Evolutionary conservation across 1,140 invertebrate species (phyloP).

Genomic region (Drosophila malerkotliana): DNA sequence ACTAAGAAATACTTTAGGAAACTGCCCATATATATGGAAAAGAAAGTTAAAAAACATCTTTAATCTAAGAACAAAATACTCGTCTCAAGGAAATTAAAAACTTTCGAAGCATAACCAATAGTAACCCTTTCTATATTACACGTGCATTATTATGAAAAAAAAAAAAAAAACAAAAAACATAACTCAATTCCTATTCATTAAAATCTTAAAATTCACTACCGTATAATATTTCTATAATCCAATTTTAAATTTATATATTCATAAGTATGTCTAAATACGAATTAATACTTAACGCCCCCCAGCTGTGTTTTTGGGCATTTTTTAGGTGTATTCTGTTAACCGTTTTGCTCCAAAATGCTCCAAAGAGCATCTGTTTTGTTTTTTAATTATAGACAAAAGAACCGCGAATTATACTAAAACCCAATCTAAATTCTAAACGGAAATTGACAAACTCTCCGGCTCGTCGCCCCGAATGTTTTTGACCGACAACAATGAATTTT

Average conservation of each 20-base stretch:
- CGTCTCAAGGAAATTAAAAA: too few relatives aligned
- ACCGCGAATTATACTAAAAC: slow-evolving; percentile 57
- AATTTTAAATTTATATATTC: slow-evolving; percentile 39
- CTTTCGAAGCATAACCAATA: not conserved
- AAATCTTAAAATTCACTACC: slow-evolving; percentile 55
- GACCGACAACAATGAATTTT: slow-evolving; percentile 59
- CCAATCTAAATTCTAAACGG: slow-evolving; percentile 79
- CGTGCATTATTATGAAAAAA: slow-evolving; percentile 2
- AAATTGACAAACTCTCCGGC: slow-evolving; percentile 57
- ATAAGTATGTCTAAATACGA: slow-evolving; percentile 35
- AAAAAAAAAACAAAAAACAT: slow-evolving; percentile 3
- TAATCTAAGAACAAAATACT: too few relatives aligned
- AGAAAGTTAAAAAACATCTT: not conserved
- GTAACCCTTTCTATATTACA: not conserved
- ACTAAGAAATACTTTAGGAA: slow-evolving; percentile 1
- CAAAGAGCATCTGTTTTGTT: not conserved
- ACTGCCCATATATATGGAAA: not conserved
- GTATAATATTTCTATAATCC: slow-evolving; percentile 11
- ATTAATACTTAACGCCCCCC: slow-evolving; percentile 47
- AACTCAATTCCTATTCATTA: slow-evolving; percentile 10
- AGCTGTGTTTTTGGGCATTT: slow-evolving; percentile 19
- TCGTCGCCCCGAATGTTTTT: slow-evolving; percentile 14
- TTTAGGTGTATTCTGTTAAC: slow-evolving; percentile 19
- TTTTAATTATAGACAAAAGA: slow-evolving; percentile 48
- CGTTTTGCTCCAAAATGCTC: slow-evolving; percentile 41